Conservation (phyloP, 1,140 invertebrate genomes). For the Chrysopa pallens region DNA sequence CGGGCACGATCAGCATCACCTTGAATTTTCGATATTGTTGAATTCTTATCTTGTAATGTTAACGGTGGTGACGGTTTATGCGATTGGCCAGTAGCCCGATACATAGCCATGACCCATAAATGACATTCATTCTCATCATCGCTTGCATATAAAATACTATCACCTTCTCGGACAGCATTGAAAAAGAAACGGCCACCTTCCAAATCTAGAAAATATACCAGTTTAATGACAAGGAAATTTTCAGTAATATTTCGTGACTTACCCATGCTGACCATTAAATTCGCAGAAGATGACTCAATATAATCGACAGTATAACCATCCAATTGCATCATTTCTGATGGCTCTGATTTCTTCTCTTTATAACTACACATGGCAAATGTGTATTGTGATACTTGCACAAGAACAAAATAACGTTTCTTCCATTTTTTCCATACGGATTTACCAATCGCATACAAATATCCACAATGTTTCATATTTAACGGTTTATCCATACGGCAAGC, state of each 20-base stretch:
- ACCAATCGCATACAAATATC: conserved; percentile 86
- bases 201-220: conserved; percentile 34
- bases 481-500: conserved; percentile 98
- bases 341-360: conserved; percentile 97
- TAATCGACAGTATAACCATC: conserved; percentile 99
- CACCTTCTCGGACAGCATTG: conserved; percentile 95
- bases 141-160: conserved; percentile 90
- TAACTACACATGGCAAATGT: conserved; percentile 99
- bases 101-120: conserved; percentile 97
- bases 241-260: too few species aligned
- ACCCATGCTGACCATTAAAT: conserved; percentile 78
- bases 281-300: conserved; percentile 74
- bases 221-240: too few species aligned
- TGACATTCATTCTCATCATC: conserved; percentile 98
- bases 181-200: conserved; percentile 89
- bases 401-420: conserved; percentile 95
- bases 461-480: conserved; percentile 97
- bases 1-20: conserved; percentile 89
- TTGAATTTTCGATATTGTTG: conserved; percentile 75
- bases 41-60: conserved; percentile 67
- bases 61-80: conserved; percentile 93
- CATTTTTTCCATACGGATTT: conserved; percentile 99
- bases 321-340: conserved; percentile 98
- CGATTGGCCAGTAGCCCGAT: conserved; percentile 94
- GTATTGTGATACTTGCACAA: conserved; percentile 99